Evolutionary conservation across 1,140 invertebrate species (phyloP).

Genomic region (Leptinotarsa texana): DNA sequence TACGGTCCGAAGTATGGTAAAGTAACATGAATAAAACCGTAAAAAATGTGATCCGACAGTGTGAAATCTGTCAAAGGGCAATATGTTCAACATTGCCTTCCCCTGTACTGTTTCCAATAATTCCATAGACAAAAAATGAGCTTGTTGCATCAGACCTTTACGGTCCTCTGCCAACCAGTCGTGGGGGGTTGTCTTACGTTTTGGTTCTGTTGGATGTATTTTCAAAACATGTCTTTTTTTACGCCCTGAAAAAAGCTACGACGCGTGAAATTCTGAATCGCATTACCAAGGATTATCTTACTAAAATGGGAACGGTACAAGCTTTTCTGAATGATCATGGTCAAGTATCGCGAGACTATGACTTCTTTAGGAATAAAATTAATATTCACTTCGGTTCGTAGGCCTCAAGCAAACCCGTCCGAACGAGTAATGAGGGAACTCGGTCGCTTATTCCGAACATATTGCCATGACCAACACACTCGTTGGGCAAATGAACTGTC

Average conservation of each 20-base stretch:
- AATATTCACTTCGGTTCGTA: constrained; percentile 43
- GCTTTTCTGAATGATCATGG: constrained; percentile 38
- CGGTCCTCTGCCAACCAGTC: not conserved
- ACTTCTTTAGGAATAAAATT: constrained; percentile 32
- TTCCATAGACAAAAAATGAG: not conserved
- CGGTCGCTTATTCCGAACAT: constrained; percentile 44
- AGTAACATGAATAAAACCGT: constrained; percentile 12
- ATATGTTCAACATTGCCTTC: not conserved
- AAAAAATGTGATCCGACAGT: not conserved
- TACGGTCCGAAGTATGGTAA: constrained; percentile 14
- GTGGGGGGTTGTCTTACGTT: not conserved
- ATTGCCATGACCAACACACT: constrained; percentile 9
- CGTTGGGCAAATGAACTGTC: constrained; percentile 8
- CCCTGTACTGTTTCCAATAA: not conserved
- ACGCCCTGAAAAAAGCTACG: constrained; percentile 14
- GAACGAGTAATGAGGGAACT: constrained; percentile 46
- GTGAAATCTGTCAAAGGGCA: not conserved
- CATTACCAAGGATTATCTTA: constrained; percentile 33
- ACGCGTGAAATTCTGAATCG: constrained; percentile 30
- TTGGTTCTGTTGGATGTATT: constrained; percentile 16
- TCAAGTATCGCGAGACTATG: constrained; percentile 34
- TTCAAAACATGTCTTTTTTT: constrained; percentile 12
- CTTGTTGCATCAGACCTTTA: not conserved
- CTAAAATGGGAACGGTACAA: constrained; percentile 25
- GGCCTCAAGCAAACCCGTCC: constrained; percentile 40